Percentiles rank a stretch among this genome's conserved stretches.
These are phyloP conservation scores for Argyrosomus regius DNA, from an alignment of 2,797 vertebrate species.

Conservation along the genomic window DNA sequence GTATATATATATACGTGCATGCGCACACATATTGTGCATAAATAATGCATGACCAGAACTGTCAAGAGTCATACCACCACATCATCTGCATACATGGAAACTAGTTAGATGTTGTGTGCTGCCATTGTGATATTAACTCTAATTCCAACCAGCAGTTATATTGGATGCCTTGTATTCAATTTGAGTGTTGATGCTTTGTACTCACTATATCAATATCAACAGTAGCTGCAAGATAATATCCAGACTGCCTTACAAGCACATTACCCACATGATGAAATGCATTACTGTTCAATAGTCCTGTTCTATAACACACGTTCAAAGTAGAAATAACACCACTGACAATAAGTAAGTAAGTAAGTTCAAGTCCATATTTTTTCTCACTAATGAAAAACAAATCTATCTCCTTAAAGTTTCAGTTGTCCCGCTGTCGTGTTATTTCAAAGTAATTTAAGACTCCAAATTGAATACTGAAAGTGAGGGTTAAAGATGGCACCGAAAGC, in stretches of 20 bases:
- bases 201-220: constrained; percentile 6
- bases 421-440: neutral
- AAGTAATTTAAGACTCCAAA: constrained; percentile 23
- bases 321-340: too few species aligned
- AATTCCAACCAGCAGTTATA: neutral
- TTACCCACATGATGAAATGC: constrained; percentile 50
- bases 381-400: constrained; percentile 19
- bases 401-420: neutral
- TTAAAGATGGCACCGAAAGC: constrained; percentile 9
- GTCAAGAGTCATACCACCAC: neutral
- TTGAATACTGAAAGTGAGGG: neutral
- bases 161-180: constrained; percentile 1
- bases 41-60: constrained; percentile 14
- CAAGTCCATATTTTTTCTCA: constrained; percentile 42
- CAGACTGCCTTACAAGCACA: constrained; percentile 24
- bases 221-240: constrained; percentile 29
- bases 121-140: constrained; percentile 16
- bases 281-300: constrained; percentile 40
- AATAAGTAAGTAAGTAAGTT: too few species aligned
- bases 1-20: neutral
- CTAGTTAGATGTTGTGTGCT: neutral
- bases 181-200: constrained; percentile 2
- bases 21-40: neutral
- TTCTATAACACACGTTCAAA: constrained; percentile 25
- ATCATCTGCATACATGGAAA: constrained; percentile 22